Percentiles rank a stretch among this genome's conserved stretches.
These are phyloP conservation scores for Stictonetta naevosa DNA, from an alignment of 2,113 vertebrate species.

Conservation along the genomic window DNA sequence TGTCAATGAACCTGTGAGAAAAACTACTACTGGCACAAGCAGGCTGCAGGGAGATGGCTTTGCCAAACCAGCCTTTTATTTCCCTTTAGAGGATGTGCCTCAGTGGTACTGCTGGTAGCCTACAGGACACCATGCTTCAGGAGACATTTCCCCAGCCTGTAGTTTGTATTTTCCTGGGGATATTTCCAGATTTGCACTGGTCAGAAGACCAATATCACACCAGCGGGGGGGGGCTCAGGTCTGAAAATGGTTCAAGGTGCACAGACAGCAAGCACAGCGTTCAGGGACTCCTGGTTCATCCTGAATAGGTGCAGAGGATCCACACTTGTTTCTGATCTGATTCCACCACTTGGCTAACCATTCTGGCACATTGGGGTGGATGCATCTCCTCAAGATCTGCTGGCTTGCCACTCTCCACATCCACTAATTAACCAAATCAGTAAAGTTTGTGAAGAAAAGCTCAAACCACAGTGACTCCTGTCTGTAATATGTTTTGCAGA, in stretches of 20 bases:
- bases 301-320: not conserved
- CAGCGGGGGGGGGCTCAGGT: not conserved
- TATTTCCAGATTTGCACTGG: not conserved
- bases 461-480: not conserved
- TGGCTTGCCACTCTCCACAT: not conserved
- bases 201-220: not conserved
- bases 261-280: not conserved
- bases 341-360: not conserved
- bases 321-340: not conserved
- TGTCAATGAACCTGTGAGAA: not conserved
- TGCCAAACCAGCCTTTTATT: not conserved
- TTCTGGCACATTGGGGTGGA: not conserved
- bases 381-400: not conserved
- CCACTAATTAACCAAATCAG: not conserved
- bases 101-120: not conserved
- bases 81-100: not conserved
- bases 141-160: not conserved
- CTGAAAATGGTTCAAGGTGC: not conserved
- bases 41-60: not conserved
- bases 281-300: not conserved
- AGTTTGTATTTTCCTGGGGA: not conserved
- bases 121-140: rapidly evolving
- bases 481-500: not conserved
- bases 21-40: not conserved
- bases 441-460: not conserved